phyloP scores from a whole-genome alignment of 2,797 vertebrate species.

The Diplodus sargus region DNA sequence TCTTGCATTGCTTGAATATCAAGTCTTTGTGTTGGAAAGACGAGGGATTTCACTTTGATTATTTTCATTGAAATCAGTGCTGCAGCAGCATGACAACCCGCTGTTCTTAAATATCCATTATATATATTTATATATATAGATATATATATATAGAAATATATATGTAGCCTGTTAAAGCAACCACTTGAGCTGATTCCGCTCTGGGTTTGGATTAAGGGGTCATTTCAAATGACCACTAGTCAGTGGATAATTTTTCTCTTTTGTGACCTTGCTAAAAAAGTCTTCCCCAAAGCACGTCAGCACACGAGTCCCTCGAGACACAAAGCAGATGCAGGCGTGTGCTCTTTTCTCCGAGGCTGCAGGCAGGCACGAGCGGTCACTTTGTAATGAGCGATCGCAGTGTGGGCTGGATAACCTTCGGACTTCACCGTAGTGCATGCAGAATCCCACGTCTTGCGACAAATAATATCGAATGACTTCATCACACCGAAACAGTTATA shows the following conservation, averaged over 20 bases:
- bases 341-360: conserved; percentile 34
- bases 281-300: neutral
- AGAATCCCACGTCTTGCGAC: conserved; percentile 12
- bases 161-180: neutral
- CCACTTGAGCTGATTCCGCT: neutral
- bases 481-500: conserved; percentile 11
- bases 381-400: conserved; percentile 32
- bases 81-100: neutral
- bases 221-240: neutral
- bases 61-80: neutral
- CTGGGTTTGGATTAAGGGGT: neutral
- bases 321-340: conserved; percentile 22
- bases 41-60: neutral
- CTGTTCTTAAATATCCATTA: neutral
- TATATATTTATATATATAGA: too few relatives aligned
- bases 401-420: conserved; percentile 30
- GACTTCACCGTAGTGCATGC: neutral
- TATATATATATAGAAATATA: too few relatives aligned
- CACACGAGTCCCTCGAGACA: conserved; percentile 28
- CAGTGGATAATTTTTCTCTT: conserved; percentile 1
- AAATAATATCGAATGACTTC: conserved; percentile 31
- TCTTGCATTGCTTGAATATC: conserved; percentile 13
- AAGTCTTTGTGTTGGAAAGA: neutral
- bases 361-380: conserved; percentile 33
- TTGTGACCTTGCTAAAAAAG: conserved; percentile 33